Conservation (phyloP, 1,140 invertebrate genomes). For the Hetaerina americana region DNA sequence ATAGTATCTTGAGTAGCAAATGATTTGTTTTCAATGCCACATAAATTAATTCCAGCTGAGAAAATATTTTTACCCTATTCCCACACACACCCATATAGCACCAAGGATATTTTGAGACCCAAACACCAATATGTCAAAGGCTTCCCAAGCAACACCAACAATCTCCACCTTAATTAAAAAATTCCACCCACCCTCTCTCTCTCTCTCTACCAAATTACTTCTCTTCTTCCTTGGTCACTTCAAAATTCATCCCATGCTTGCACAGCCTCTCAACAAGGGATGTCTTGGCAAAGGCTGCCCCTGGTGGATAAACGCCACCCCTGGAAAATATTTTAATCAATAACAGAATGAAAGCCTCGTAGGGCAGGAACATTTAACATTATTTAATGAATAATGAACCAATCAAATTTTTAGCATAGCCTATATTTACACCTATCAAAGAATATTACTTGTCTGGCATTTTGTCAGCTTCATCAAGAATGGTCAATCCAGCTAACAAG, state of each 20-base stretch:
- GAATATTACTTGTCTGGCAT: conserved; percentile 53
- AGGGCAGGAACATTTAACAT: no score
- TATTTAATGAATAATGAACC: no score
- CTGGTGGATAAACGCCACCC: conserved; percentile 45
- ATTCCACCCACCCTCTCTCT: no score
- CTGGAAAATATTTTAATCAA: conserved; percentile 27
- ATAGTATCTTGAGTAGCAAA: no score
- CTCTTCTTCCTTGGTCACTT: background rate
- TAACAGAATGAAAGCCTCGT: no score
- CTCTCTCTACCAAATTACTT: no score
- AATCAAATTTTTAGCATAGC: conserved; percentile 6
- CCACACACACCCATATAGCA: no score
- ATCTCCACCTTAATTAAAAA: no score
- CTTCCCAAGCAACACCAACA: background rate
- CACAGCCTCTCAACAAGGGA: conserved; percentile 25
- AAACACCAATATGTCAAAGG: background rate
- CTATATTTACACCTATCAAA: conserved; percentile 36
- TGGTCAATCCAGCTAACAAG: conserved; percentile 53
- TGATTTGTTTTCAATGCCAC: no score
- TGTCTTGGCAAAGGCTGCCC: conserved; percentile 46
- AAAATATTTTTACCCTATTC: no score
- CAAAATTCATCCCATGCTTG: background rate
- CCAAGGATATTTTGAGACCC: no score
- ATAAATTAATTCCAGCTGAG: no score
- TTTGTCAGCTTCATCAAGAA: conserved; percentile 61